phyloP scores from a whole-genome alignment of 2,888 invertebrate species.

The Bugulina stolonifera region DNA sequence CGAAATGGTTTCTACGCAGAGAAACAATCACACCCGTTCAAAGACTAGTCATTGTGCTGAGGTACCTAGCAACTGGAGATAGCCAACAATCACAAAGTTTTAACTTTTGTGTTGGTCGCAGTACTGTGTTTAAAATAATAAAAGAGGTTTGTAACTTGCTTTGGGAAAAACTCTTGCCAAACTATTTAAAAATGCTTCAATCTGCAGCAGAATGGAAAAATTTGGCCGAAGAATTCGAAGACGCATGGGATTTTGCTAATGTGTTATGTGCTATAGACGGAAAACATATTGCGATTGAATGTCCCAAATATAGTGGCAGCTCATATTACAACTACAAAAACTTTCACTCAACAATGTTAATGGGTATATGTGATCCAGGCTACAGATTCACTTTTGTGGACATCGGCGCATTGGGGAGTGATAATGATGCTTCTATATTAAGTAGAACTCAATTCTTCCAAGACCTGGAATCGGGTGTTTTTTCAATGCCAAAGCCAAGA shows the following conservation, averaged over 20 bases:
- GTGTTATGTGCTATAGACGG: constrained; percentile 26
- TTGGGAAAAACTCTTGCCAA: not conserved
- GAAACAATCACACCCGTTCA: not conserved
- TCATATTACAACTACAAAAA: constrained; percentile 27
- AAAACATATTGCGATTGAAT: constrained; percentile 26
- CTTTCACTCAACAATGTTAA: constrained; percentile 22
- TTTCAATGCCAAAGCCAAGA: not conserved
- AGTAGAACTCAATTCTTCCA: not conserved
- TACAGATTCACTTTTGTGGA: not conserved
- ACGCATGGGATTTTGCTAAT: constrained; percentile 25
- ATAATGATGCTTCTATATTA: not conserved
- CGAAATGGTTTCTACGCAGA: too few relatives aligned
- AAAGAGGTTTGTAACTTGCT: too few relatives aligned
- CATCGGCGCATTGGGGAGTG: not conserved
- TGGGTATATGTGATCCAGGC: too few relatives aligned
- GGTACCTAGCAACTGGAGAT: too few relatives aligned
- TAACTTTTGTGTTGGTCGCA: too few relatives aligned
- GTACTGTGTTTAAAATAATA: too few relatives aligned
- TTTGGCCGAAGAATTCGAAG: constrained; percentile 11
- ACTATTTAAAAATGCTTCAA: constrained; percentile 25
- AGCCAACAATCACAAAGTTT: too few relatives aligned
- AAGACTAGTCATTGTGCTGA: too few relatives aligned
- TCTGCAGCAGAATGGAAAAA: constrained; percentile 27
- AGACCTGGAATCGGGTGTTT: not conserved
- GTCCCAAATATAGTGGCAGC: not conserved